Evolutionary conservation across 2,888 invertebrate species (phyloP).

Genomic region (Chalcosyrphus nemorum): DNA sequence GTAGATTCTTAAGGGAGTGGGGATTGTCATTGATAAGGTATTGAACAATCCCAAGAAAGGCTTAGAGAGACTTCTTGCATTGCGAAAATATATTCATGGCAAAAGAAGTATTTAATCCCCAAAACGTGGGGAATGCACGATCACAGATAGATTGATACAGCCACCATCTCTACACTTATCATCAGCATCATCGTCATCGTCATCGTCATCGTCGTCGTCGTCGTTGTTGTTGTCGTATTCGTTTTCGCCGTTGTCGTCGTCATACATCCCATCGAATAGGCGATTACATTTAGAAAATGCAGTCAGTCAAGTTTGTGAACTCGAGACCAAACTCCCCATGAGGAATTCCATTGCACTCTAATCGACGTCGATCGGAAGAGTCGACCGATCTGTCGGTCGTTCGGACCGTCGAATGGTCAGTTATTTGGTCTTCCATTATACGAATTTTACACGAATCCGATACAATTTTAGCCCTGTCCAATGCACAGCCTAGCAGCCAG

Average conservation of each 20-base stretch:
- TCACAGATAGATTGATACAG: constrained; percentile 59
- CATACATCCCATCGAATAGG: constrained; percentile 68
- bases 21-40: constrained; percentile 13
- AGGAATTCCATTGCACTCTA: constrained; percentile 71
- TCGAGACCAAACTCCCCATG: constrained; percentile 56
- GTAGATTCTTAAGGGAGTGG: neutral
- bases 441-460: constrained; percentile 70
- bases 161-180: constrained; percentile 54
- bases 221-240: constrained; percentile 22
- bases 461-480: constrained; percentile 63
- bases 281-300: constrained; percentile 71
- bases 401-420: constrained; percentile 49
- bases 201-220: constrained; percentile 1
- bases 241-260: constrained; percentile 46
- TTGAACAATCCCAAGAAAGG: constrained; percentile 3
- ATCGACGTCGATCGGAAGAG: constrained; percentile 70
- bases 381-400: too few species aligned
- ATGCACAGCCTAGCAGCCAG: constrained; percentile 34
- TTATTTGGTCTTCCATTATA: constrained; percentile 67
- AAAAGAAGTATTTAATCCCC: constrained; percentile 43
- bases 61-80: constrained; percentile 13
- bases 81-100: constrained; percentile 21
- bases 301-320: constrained; percentile 70
- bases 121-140: constrained; percentile 51
- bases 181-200: constrained; percentile 55